These are phyloP conservation scores for Cyphomyrmex costatus DNA, from an alignment of 1,140 invertebrate species.

Conservation along the genomic window DNA sequence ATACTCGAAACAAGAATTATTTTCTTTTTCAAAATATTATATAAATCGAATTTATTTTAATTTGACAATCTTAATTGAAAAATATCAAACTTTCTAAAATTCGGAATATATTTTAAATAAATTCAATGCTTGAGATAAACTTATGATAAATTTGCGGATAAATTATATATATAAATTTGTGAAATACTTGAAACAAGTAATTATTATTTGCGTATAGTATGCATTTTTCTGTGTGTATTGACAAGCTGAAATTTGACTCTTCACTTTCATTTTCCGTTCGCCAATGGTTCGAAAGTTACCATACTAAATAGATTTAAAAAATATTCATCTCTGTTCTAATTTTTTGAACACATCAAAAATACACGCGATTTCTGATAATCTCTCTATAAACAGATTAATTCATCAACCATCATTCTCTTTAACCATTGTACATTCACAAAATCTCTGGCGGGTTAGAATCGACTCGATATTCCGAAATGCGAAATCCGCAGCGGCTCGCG, in stretches of 20 bases:
- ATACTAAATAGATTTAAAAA: too few relatives aligned
- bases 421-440: slow-evolving; percentile 9
- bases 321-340: neutral
- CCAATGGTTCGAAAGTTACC: neutral
- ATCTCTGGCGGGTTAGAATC: slow-evolving; percentile 52
- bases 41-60: too few relatives aligned
- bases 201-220: too few relatives aligned
- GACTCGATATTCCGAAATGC: slow-evolving; percentile 64
- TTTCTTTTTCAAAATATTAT: too few relatives aligned
- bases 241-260: neutral
- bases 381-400: neutral
- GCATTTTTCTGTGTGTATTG: neutral
- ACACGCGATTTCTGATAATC: neutral
- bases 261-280: neutral
- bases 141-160: too few relatives aligned
- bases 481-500: slow-evolving; percentile 46
- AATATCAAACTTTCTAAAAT: too few relatives aligned
- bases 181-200: too few relatives aligned
- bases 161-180: too few relatives aligned
- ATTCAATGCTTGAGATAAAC: too few relatives aligned
- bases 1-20: too few relatives aligned
- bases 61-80: too few relatives aligned
- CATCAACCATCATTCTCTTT: neutral
- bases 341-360: neutral
- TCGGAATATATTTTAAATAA: too few relatives aligned